phyloP scores from a whole-genome alignment of 2,888 invertebrate genomes.

The Dynastes grantii region DNA sequence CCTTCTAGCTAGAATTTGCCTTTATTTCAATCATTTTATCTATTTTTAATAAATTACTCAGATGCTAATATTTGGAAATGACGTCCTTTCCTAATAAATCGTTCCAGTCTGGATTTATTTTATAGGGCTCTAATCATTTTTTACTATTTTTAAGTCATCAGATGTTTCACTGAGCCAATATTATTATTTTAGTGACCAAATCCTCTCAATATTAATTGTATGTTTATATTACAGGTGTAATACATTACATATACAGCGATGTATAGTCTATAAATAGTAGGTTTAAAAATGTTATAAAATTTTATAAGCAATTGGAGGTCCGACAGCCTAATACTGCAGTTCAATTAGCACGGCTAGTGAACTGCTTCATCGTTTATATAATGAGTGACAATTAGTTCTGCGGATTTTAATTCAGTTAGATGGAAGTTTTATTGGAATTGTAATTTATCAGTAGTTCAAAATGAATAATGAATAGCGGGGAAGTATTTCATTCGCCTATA shows the following conservation, averaged over 20 bases:
- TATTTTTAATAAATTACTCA: too few species aligned
- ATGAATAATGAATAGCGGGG: too few species aligned
- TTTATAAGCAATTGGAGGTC: slow-evolving; percentile 11
- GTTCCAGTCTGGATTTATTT: too few species aligned
- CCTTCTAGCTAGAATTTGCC: too few species aligned
- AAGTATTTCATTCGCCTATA: too few species aligned
- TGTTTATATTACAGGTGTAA: not conserved
- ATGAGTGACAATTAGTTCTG: not conserved
- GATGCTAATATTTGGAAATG: too few species aligned
- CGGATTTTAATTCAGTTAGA: not conserved
- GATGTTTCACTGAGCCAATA: too few species aligned
- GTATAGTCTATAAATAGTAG: slow-evolving; percentile 5
- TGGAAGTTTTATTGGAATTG: not conserved
- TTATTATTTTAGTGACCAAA: too few species aligned
- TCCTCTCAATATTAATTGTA: not conserved
- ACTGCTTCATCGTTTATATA: not conserved
- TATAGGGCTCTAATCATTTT: too few species aligned
- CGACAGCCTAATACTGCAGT: slow-evolving; percentile 6
- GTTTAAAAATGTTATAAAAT: slow-evolving; percentile 20
- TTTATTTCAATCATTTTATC: too few species aligned
- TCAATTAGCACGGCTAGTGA: not conserved
- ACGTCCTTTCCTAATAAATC: too few species aligned
- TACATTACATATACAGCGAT: not conserved
- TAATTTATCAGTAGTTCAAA: not conserved
- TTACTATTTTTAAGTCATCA: too few species aligned